Conservation (phyloP, 1,140 invertebrate genomes). For the Drosophila jambulina region DNA sequence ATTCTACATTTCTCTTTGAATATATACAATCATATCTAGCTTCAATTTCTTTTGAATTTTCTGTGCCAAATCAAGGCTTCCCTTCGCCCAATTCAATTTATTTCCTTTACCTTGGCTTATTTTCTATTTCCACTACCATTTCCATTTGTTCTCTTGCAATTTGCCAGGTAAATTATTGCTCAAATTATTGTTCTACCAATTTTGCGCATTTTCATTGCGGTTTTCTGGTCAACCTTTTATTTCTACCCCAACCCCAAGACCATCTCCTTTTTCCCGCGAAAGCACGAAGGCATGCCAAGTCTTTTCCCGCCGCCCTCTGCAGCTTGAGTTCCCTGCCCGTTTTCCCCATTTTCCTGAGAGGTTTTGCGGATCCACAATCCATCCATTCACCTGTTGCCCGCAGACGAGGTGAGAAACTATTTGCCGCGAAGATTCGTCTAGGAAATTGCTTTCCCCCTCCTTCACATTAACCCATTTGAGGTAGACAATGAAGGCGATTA, state of each 20-base stretch:
- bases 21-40: background rate
- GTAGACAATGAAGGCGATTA: slow-evolving; percentile 39
- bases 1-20: background rate
- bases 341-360: background rate
- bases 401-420: slow-evolving; percentile 36
- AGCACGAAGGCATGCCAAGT: slow-evolving; percentile 37
- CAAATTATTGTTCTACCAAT: slow-evolving; percentile 46
- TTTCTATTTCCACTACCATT: slow-evolving; percentile 8
- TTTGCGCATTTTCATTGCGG: slow-evolving; percentile 43
- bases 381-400: slow-evolving; percentile 35
- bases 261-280: slow-evolving; percentile 8
- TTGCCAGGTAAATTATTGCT: slow-evolving; percentile 30
- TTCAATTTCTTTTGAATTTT: background rate
- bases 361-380: slow-evolving; percentile 10
- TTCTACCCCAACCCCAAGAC: background rate
- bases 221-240: slow-evolving; percentile 45
- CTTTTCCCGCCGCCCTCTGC: slow-evolving; percentile 5
- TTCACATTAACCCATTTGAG: background rate
- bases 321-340: background rate
- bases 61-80: background rate
- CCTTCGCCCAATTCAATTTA: slow-evolving; percentile 17
- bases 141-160: slow-evolving; percentile 23
- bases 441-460: slow-evolving; percentile 29
- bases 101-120: slow-evolving; percentile 5
- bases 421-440: slow-evolving; percentile 27